Conservation (phyloP, 2,797 vertebrate genomes). For the Calcarius lapponicus region DNA sequence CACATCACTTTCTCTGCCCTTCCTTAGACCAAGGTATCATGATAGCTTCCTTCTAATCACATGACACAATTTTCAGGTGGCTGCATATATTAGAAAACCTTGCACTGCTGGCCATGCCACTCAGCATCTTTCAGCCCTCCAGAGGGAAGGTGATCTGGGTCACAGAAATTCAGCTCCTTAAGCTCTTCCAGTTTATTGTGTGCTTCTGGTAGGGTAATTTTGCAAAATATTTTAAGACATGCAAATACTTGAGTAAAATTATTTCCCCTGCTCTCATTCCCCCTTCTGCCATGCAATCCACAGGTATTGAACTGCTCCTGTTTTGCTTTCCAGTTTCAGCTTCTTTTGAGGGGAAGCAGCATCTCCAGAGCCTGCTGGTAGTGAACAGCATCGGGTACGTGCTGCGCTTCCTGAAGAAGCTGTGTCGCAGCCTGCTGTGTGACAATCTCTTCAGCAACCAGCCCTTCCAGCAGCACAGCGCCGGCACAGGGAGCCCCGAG, state of each 20-base stretch:
- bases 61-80: neutral
- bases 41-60: neutral
- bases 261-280: neutral
- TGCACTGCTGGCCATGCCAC: neutral
- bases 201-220: neutral
- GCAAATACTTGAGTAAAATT: neutral
- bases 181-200: neutral
- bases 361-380: conserved; percentile 90
- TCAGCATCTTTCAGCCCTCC: neutral
- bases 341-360: conserved; percentile 96
- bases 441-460: conserved; percentile 98
- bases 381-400: conserved; percentile 96
- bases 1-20: neutral
- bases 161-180: neutral
- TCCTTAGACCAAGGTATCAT: neutral
- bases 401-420: conserved; percentile 94
- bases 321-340: conserved; percentile 80
- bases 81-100: neutral
- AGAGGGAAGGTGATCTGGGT: neutral
- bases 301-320: neutral
- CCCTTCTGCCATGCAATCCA: neutral
- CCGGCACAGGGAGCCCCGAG: conserved; percentile 51
- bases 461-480: conserved; percentile 82
- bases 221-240: neutral
- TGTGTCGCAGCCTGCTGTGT: conserved; percentile 92